Evolutionary conservation across 2,797 vertebrate genomes (phyloP).

Genomic region (Notoglanidium macrostoma): DNA sequence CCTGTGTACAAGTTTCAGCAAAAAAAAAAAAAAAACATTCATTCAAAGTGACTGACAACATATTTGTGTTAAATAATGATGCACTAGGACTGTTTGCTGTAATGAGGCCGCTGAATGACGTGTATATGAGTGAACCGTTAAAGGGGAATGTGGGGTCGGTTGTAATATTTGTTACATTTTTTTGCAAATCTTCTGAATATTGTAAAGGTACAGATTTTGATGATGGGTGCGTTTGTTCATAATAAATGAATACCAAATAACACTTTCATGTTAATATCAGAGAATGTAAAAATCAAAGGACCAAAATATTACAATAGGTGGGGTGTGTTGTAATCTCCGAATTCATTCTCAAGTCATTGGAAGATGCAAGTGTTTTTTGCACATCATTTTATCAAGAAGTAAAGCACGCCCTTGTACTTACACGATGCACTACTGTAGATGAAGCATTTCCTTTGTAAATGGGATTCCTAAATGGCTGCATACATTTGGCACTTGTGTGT

Average conservation of each 20-base stretch:
- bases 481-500: not conserved
- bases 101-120: not conserved
- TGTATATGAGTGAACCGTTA: not conserved
- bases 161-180: not conserved
- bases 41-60: not conserved
- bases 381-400: not conserved
- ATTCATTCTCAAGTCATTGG: not conserved
- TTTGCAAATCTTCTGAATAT: not conserved
- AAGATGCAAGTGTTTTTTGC: not conserved
- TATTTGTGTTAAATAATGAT: not conserved
- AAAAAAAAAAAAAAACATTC: not conserved
- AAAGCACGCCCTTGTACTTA: not conserved
- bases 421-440: not conserved
- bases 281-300: not conserved
- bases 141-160: not conserved
- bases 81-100: not conserved
- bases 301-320: not conserved
- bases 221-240: not conserved
- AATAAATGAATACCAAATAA: not conserved
- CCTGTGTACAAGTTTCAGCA: not conserved
- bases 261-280: not conserved
- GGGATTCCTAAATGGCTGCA: not conserved
- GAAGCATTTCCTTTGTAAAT: not conserved
- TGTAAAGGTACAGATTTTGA: not conserved
- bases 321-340: not conserved